Base-by-base conservation (phyloP, 1,140 invertebrate species). In the Pristionchus pacificus region DNA sequence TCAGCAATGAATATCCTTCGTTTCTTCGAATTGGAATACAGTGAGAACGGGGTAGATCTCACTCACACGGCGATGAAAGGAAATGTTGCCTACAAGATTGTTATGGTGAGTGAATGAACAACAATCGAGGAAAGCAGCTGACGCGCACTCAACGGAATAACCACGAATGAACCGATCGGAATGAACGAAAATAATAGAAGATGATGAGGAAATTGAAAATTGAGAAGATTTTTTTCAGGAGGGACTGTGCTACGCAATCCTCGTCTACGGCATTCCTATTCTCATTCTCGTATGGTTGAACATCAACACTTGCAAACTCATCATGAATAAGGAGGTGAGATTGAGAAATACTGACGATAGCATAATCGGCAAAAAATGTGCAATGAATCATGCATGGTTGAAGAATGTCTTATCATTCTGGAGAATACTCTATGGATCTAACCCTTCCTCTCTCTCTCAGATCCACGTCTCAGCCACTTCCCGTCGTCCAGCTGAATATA, bases 281-380 rank as follows among this genome's bases (percentile, higher is more conserved):
- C 13, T 29, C 65, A 38, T 14, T 55, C 65, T 66, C 29, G 15
- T 66, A 31, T 66, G 65, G 65, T 38, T 66, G 31, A 66, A 66
- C 27, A 31, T 66, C 31, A 38, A 57, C 65, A 66, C 32, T n/a
- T 25, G 13, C 33, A 49, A 49, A 19, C 19, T 49, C 6, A 49
- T 49, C 38, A 49, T 6, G 38, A 49, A 49, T 19, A 49, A 49
- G 19, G 38, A 49, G 19, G 38, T 49, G 19, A 10, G 19, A 10
- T 49, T n/a, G n/a, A n/a, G n/a, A n/a, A n/a, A n/a, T n/a, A n/a
- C n/a, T n/a, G n/a, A n/a, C n/a, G n/a, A n/a, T n/a, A n/a, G n/a
- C 38, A 49, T 49, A 49, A 6, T 10, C 38, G 19, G 19, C 6
- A 10, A 6, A 49, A 49, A 49, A 19, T 49, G 19, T 49, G 6